phyloP scores from a whole-genome alignment of 2,113 vertebrate genomes.

The Prionailurus bengalensis region DNA sequence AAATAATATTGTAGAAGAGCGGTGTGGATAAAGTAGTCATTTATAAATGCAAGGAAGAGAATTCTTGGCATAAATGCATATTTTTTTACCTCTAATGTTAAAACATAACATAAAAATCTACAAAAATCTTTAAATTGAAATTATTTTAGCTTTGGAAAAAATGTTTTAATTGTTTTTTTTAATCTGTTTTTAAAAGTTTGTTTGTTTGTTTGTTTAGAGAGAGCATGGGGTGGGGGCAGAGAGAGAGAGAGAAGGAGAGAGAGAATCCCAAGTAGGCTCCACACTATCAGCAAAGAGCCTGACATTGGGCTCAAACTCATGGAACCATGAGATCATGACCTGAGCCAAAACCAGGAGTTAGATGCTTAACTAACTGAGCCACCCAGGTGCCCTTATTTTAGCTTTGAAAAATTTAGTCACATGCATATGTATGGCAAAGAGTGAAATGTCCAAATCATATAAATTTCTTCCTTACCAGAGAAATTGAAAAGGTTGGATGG shows the following conservation, averaged over 20 bases:
- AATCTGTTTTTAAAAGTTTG: no score
- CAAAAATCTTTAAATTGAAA: conserved; percentile 10
- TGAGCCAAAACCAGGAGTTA: no score
- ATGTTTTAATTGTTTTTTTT: no score
- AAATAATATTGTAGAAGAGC: neutral
- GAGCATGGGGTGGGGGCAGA: no score
- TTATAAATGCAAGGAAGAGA: neutral
- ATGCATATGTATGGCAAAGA: neutral
- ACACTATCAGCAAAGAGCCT: no score
- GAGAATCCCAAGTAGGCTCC: no score
- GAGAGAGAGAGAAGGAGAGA: no score
- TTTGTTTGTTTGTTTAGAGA: no score
- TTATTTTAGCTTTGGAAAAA: conserved; percentile 20
- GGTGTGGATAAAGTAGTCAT: neutral
- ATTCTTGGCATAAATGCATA: neutral
- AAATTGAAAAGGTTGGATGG: neutral
- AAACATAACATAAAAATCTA: neutral
- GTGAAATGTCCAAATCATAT: neutral
- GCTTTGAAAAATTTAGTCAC: conserved; percentile 11
- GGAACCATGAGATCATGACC: no score
- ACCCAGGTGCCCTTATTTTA: neutral
- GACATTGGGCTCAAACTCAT: no score
- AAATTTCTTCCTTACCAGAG: neutral
- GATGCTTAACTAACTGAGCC: no score
- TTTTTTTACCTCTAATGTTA: conserved; percentile 7